phyloP scores from a whole-genome alignment of 2,888 invertebrate genomes.

The Aleiodes leptofemur region DNA sequence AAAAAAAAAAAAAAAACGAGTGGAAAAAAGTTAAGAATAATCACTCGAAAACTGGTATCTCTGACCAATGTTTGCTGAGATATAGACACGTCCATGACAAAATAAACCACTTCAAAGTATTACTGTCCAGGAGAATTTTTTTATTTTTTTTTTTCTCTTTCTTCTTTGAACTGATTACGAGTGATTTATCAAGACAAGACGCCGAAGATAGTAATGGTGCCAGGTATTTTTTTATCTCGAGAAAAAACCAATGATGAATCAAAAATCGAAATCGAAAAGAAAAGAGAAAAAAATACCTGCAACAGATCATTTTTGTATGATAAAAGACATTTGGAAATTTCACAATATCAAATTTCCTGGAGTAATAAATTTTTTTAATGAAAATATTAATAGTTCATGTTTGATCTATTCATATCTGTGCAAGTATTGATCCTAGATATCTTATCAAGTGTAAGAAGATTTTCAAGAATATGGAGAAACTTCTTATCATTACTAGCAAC shows the following conservation, averaged over 20 bases:
- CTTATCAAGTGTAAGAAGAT: constrained; percentile 61
- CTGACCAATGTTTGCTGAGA: constrained; percentile 67
- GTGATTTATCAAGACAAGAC: constrained; percentile 63
- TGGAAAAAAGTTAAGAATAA: constrained; percentile 49
- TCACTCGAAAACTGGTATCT: constrained; percentile 63
- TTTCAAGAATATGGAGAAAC: constrained; percentile 57
- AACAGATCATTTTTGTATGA: no score
- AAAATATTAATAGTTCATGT: constrained; percentile 26
- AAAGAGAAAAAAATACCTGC: background rate
- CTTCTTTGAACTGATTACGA: constrained; percentile 61
- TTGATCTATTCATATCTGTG: constrained; percentile 52
- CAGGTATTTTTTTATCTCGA: constrained; percentile 50
- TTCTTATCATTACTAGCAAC: constrained; percentile 58
- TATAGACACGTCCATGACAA: constrained; percentile 63
- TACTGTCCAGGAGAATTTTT: constrained; percentile 63
- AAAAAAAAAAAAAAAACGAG: constrained; percentile 24
- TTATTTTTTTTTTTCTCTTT: constrained; percentile 65
- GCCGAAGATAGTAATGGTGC: constrained; percentile 60
- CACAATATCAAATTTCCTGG: background rate
- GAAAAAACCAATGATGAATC: constrained; percentile 42
- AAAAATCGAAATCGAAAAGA: background rate
- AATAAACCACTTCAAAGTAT: constrained; percentile 72
- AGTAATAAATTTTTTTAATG: constrained; percentile 10
- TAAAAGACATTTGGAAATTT: background rate
- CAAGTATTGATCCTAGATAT: constrained; percentile 63